Base-by-base conservation (phyloP, 64 coral and sea anemone species). In the Porites australiensis region DNA sequence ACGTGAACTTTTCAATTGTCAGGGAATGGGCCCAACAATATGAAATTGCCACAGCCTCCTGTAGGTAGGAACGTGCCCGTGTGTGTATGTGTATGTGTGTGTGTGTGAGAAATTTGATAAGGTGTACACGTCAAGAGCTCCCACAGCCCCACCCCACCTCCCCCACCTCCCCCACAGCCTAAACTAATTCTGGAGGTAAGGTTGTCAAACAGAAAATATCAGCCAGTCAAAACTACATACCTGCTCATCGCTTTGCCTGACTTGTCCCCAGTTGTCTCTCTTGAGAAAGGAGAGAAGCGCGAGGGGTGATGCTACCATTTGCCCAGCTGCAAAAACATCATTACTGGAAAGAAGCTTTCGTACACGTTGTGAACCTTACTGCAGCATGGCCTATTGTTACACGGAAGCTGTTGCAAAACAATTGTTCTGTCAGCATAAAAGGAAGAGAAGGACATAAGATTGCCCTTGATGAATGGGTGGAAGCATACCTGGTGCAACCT, bases 281-380 rank as follows among this genome's bases (percentile, higher is more conserved):
- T 37, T 37, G 27, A 37, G 27, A 37, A 37, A 37, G 27, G 27
- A 37, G 27, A 37, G 27, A 37, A 37, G 27, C 27, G 27, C 27
- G 1, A 37, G 27, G 27, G 27, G 27, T 93, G 0, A 57, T 89
- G 4, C 45, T 89, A 3, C 87, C 93, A 19, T 37, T 89, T 94
- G 86, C 84, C 0, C 92, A 93, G 27, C 65, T 82, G 2, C 45
- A 88, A 11, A 74, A 63, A 8, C 19, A 19, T 4, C 80, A 82
- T 60, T 74, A 93, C 19, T 82, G 74, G 37, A 88, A 75, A 14
- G 86, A 89, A 75, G 20, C 93, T 48, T 27, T 94, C 47, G 87
- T 83, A 0, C 93, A 94, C 64, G 71, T 85, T 19, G 51, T 83
- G 6, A 89, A 94, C 22, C 19, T 94, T 62, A 18, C 53, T 3